A percentile compares a stretch with the other conserved stretches of the same genome.
Conservation (phyloP, 1,140 invertebrate species). For the Lepidotrigona ventralis region DNA sequence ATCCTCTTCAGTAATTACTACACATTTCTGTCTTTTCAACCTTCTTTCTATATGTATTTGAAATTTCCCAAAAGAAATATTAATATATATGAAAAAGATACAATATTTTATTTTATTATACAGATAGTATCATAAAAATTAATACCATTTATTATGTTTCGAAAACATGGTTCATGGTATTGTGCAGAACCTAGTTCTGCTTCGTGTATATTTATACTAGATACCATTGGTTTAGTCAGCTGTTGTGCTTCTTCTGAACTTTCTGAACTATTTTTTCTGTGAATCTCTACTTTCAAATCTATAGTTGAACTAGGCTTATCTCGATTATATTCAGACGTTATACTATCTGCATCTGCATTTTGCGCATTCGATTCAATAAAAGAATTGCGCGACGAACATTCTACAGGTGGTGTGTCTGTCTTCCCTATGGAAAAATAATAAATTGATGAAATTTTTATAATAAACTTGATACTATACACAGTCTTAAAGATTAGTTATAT, state of each 20-base stretch:
- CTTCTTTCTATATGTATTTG: slow-evolving; percentile 62
- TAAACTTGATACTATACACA: not conserved
- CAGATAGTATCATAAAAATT: not conserved
- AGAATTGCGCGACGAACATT: slow-evolving; percentile 83
- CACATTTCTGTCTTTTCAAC: slow-evolving; percentile 67
- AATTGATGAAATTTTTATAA: not conserved
- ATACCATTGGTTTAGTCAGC: slow-evolving; percentile 70
- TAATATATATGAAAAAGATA: not conserved
- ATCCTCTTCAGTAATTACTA: slow-evolving; percentile 70
- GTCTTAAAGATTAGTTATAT: not conserved
- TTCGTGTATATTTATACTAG: slow-evolving; percentile 72
- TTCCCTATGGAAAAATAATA: slow-evolving; percentile 68
- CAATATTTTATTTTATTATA: not conserved
- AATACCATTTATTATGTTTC: slow-evolving; percentile 70
- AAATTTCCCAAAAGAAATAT: slow-evolving; percentile 25
- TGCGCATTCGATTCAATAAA: slow-evolving; percentile 78
- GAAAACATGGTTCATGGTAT: slow-evolving; percentile 67
- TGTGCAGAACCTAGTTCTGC: slow-evolving; percentile 70
- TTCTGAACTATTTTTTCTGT: slow-evolving; percentile 94
- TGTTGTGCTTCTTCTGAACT: slow-evolving; percentile 84
- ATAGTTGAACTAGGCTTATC: slow-evolving; percentile 79
- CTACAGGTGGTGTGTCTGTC: slow-evolving; percentile 81
- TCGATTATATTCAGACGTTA: slow-evolving; percentile 78
- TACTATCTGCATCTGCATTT: slow-evolving; percentile 78
- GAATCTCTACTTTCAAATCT: slow-evolving; percentile 95